A percentile compares a stretch with the other conserved stretches of the same genome.
Conservation (phyloP, 2,113 vertebrate genomes). For the Hepsetus odoe region DNA sequence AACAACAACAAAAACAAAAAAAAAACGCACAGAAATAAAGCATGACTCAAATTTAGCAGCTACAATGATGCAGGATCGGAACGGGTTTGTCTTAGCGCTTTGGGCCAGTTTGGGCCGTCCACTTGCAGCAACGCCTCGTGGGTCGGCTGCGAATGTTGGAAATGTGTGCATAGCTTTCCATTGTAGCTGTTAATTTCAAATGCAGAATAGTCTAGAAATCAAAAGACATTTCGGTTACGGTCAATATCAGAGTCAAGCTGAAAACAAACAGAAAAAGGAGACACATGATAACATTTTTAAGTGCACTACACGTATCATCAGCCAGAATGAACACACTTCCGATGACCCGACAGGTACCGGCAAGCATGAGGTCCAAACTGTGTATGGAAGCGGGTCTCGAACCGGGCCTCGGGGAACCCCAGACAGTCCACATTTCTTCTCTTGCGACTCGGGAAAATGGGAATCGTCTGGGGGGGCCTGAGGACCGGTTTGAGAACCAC, state of each 20-base stretch:
- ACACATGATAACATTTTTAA: constrained; percentile 69
- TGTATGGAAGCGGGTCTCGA: too few relatives aligned
- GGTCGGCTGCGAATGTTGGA: not conserved
- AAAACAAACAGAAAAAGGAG: constrained; percentile 73
- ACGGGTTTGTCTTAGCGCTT: not conserved
- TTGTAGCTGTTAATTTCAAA: constrained; percentile 81
- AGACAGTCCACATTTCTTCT: too few relatives aligned
- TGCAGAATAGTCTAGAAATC: constrained; percentile 73
- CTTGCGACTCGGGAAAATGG: too few relatives aligned
- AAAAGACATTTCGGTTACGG: constrained; percentile 77
- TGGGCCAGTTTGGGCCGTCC: not conserved
- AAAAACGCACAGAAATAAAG: constrained; percentile 55
- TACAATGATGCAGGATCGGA: constrained; percentile 62
- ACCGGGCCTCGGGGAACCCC: too few relatives aligned
- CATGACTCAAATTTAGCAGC: constrained; percentile 78
- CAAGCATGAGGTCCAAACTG: not conserved
- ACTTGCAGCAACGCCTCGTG: not conserved
- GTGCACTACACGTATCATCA: constrained; percentile 66
- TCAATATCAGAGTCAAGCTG: constrained; percentile 74
- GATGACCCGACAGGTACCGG: not conserved
- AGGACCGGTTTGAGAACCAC: too few relatives aligned
- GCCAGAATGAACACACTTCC: constrained; percentile 28
- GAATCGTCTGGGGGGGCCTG: too few relatives aligned
- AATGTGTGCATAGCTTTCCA: constrained; percentile 43
- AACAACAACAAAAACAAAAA: constrained; percentile 48